A percentile compares a stretch with the other conserved stretches of the same genome.
These are phyloP conservation scores for Druon quercuslanigerum DNA, from an alignment of 1,140 invertebrate species.

Conservation along the genomic window DNA sequence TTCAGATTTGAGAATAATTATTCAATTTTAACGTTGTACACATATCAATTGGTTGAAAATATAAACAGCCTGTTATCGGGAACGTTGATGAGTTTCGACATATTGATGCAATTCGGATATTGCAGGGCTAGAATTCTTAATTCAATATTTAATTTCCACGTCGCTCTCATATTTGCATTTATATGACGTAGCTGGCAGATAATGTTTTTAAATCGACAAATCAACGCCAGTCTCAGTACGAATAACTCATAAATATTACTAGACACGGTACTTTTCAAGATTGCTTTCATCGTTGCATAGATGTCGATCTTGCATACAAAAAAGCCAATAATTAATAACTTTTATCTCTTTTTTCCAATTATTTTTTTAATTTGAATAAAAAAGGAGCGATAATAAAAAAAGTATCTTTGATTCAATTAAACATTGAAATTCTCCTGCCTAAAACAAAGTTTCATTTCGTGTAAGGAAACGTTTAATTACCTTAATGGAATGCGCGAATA, in stretches of 20 bases:
- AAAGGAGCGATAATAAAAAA: too few relatives aligned
- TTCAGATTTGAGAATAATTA: too few relatives aligned
- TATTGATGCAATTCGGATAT: background rate
- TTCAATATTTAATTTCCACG: conserved; percentile 38
- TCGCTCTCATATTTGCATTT: conserved; percentile 46
- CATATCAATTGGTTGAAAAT: too few relatives aligned
- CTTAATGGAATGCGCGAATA: too few relatives aligned
- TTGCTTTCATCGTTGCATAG: background rate
- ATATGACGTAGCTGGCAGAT: conserved; percentile 34
- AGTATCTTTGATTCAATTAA: too few relatives aligned
- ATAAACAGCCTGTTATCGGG: too few relatives aligned
- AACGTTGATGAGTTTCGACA: background rate
- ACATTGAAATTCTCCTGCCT: too few relatives aligned
- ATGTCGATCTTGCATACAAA: background rate
- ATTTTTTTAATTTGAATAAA: too few relatives aligned
- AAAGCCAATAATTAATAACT: conserved; percentile 3
- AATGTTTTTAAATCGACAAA: conserved; percentile 45
- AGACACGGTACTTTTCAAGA: background rate
- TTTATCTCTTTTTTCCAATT: background rate
- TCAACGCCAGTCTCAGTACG: background rate
- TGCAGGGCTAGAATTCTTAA: background rate
- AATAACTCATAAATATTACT: conserved; percentile 39
- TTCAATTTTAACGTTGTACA: too few relatives aligned
- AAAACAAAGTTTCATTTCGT: too few relatives aligned
- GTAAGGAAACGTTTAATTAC: too few relatives aligned